phyloP scores from a whole-genome alignment of 2,113 vertebrate species.

The Neolamprologus cancellatus region DNA sequence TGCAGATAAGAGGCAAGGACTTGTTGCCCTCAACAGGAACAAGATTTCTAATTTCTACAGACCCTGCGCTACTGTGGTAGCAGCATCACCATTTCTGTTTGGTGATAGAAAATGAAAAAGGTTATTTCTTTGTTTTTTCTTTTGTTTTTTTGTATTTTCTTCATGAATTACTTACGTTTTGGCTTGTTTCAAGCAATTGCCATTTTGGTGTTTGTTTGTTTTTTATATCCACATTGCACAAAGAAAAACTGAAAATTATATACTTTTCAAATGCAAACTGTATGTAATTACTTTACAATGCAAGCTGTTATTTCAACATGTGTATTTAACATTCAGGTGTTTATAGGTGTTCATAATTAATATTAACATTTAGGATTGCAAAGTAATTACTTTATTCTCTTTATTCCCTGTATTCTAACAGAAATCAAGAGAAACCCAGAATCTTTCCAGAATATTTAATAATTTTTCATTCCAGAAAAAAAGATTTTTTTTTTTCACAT shows the following conservation, averaged over 20 bases:
- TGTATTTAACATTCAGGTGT: background rate
- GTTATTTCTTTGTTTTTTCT: background rate
- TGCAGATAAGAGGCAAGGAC: slow-evolving; percentile 68
- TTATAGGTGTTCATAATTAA: background rate
- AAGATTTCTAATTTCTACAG: slow-evolving; percentile 35
- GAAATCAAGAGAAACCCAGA: background rate
- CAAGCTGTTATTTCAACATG: background rate
- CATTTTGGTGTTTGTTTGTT: background rate
- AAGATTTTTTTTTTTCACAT: background rate
- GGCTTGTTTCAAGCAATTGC: background rate
- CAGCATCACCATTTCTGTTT: background rate
- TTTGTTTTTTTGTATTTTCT: background rate
- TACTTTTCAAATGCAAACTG: background rate
- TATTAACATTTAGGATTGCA: too few species aligned
- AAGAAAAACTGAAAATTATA: background rate
- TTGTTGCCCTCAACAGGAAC: slow-evolving; percentile 58
- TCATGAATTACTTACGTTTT: background rate
- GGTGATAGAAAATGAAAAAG: background rate
- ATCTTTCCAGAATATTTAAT: background rate
- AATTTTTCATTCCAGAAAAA: background rate
- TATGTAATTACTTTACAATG: background rate
- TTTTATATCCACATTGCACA: background rate
- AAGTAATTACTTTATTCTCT: too few species aligned
- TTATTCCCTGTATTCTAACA: too few species aligned
- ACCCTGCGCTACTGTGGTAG: background rate